Evolutionary conservation across 2,888 invertebrate species (phyloP).

Genomic region (Troglohyphantes excavatus): DNA sequence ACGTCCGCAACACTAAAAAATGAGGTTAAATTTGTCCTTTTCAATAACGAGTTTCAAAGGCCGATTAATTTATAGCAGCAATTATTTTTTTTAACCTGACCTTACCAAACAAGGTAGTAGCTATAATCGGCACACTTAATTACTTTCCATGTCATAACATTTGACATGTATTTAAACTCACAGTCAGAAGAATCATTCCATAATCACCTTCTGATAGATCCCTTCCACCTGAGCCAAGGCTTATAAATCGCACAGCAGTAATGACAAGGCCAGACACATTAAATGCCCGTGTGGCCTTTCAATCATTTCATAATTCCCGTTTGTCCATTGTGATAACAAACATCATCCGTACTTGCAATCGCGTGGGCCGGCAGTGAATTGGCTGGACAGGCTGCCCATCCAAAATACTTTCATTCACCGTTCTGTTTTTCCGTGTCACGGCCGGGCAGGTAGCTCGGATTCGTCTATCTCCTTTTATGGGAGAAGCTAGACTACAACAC

Average conservation of each 20-base stretch:
- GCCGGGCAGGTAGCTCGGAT: conserved; percentile 6
- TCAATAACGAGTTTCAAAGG: too few relatives aligned
- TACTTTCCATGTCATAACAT: too few relatives aligned
- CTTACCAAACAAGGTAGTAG: too few relatives aligned
- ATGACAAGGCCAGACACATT: not conserved
- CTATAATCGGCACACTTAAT: too few relatives aligned
- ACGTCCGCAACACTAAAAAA: too few relatives aligned
- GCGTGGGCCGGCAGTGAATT: conserved; percentile 30
- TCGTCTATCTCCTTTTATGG: conserved; percentile 44
- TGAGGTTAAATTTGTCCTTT: too few relatives aligned
- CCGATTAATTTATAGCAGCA: too few relatives aligned
- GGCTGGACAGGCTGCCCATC: not conserved
- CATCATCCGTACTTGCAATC: not conserved
- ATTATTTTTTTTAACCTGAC: too few relatives aligned
- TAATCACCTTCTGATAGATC: not conserved
- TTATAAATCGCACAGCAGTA: not conserved
- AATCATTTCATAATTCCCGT: not conserved
- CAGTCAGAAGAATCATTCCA: not conserved
- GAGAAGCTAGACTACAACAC: not conserved
- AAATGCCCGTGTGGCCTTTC: not conserved
- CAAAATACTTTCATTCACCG: not conserved
- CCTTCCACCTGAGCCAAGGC: not conserved
- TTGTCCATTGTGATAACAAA: not conserved
- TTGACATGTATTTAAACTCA: too few relatives aligned
- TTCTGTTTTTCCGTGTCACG: conserved; percentile 30